Evolutionary conservation across 1,140 invertebrate genomes (phyloP).

Genomic region (Pinna nobilis): DNA sequence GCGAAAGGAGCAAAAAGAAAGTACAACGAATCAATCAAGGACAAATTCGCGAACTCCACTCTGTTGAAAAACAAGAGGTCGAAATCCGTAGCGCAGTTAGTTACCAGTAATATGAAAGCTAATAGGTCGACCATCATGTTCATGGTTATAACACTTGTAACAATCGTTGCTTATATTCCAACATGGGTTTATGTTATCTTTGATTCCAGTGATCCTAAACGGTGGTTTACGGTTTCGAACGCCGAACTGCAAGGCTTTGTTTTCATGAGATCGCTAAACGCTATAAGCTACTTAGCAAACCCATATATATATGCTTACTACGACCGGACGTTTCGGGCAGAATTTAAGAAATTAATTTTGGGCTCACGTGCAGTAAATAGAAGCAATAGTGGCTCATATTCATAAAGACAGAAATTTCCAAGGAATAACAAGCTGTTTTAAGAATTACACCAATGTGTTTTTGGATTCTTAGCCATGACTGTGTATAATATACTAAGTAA

Average conservation of each 20-base stretch:
- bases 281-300: slow-evolving; percentile 5
- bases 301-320: slow-evolving; percentile 12
- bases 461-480: no score
- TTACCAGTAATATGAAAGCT: not conserved
- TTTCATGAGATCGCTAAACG: slow-evolving; percentile 3
- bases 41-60: not conserved
- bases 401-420: no score
- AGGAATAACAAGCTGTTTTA: no score
- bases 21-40: not conserved
- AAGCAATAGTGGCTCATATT: not conserved
- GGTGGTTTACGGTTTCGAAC: slow-evolving; percentile 1
- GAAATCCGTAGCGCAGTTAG: not conserved
- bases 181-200: not conserved
- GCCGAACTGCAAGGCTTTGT: not conserved
- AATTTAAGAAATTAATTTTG: not conserved
- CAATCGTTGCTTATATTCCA: slow-evolving; percentile 5
- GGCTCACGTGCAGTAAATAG: not conserved
- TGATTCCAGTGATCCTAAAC: not conserved
- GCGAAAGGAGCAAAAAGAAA: not conserved
- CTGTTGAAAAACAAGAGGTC: not conserved
- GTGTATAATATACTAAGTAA: no score
- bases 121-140: slow-evolving; percentile 14
- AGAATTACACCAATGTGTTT: no score
- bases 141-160: slow-evolving; percentile 11
- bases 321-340: not conserved